Base-by-base conservation (phyloP, 2,113 vertebrate genomes). In the Daphoenositta chrysoptera region DNA sequence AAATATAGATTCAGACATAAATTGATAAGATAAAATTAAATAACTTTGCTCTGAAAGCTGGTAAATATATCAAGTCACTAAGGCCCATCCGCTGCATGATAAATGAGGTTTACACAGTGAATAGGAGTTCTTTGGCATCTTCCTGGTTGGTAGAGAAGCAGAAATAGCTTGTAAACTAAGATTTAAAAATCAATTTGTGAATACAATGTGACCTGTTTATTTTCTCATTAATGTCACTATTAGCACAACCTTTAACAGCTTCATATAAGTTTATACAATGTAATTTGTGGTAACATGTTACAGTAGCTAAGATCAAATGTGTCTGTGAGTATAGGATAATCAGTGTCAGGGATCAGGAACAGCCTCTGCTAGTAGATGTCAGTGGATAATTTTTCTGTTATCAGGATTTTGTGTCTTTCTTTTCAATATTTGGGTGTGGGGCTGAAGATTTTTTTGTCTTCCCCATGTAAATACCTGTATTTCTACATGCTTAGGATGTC, bases 41-140 rank as follows among this genome's bases (percentile, higher is more conserved):
- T 93, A 94, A 89, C 51, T 75, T 91, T 94, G 54, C 82, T 94
- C 54, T 93, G 94, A 93, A 96, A 96, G 56, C 48, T 91, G 73
- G 79, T 96, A 91, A 94, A 96, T 93, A 82, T 44, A 91, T 87
- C 58, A 83, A 82, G 31, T 93, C 63, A 61, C 53, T 90, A 83
- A 71, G 50, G 31, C 56, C 44, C 42, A 86, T 93, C 40, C 0
- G 0, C 70, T 92, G 66, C 56, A 69, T 89, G 56, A 83, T 83
- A 71, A 90, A 96, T 93, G 61, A 91, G 28, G 16, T 65, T 96
- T 94, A 42, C 28, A 33, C 3, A 31, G 39, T 90, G 57, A 73
- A 77, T 56, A 71, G 47, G n/a, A 83, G 40, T 23, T 91, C 27
- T 77, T 78, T 83, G 65, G 35, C 88, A 17, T 76, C 93, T 92